phyloP scores from a whole-genome alignment of 1,140 invertebrate species.

The Doryteuthis pealeii region DNA sequence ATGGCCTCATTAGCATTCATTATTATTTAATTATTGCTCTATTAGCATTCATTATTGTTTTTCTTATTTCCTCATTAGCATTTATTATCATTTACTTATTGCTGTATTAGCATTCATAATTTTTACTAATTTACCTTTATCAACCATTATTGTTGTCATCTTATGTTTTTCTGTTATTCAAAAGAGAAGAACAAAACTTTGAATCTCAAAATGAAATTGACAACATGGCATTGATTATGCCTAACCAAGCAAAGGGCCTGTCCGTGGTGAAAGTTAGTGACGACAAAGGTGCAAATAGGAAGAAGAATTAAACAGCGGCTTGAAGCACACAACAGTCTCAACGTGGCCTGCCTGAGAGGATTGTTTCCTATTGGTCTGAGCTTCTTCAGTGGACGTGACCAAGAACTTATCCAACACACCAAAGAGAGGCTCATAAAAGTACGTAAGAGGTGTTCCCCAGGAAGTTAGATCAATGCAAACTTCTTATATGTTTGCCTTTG shows the following conservation, averaged over 20 bases:
- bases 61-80: too few relatives aligned
- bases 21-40: too few relatives aligned
- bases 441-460: conserved; percentile 13
- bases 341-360: conserved; percentile 97
- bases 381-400: conserved; percentile 95
- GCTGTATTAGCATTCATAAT: too few relatives aligned
- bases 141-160: too few relatives aligned
- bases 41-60: too few relatives aligned
- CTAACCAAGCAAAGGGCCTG: conserved; percentile 65
- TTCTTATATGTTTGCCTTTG: too few relatives aligned
- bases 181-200: conserved; percentile 98
- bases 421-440: conserved; percentile 94
- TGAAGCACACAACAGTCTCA: conserved; percentile 92
- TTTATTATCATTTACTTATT: too few relatives aligned
- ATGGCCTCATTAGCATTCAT: too few relatives aligned
- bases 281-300: conserved; percentile 73
- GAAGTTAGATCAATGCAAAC: neutral
- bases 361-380: conserved; percentile 97
- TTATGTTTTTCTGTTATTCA: conserved; percentile 89
- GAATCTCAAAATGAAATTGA: conserved; percentile 99
- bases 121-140: too few relatives aligned
- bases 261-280: conserved; percentile 72
- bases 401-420: conserved; percentile 98
- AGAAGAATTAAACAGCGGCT: conserved; percentile 79
- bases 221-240: conserved; percentile 93